These are phyloP conservation scores for Sitodiplosis mosellana DNA, from an alignment of 1,140 invertebrate genomes.

Conservation along the genomic window DNA sequence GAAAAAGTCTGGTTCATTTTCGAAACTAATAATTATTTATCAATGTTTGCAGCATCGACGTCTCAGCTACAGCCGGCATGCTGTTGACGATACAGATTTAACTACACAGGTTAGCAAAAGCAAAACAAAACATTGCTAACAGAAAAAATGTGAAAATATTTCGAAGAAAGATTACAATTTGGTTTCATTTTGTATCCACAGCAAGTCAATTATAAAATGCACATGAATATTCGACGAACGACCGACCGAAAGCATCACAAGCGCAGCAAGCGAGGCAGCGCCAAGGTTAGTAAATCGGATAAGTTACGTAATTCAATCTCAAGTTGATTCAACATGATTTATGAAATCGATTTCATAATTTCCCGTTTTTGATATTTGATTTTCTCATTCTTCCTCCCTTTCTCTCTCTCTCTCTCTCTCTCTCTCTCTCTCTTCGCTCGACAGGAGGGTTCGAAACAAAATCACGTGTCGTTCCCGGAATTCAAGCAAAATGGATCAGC, in stretches of 20 bases:
- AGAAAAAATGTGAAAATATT: not conserved
- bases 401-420: too few species aligned
- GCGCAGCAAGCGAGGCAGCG: constrained; percentile 52
- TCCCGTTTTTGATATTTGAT: too few species aligned
- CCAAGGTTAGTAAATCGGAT: constrained; percentile 35
- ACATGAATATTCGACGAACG: constrained; percentile 73
- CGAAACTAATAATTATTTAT: too few species aligned
- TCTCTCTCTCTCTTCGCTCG: too few species aligned
- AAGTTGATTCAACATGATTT: constrained; percentile 1
- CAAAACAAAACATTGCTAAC: not conserved
- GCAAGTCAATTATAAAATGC: constrained; percentile 74
- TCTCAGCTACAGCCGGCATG: constrained; percentile 76
- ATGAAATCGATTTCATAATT: too few species aligned
- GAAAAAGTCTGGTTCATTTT: too few species aligned
- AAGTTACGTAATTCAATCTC: not conserved
- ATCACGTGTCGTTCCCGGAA: constrained; percentile 71
- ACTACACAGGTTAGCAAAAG: constrained; percentile 40
- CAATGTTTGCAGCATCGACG: constrained; percentile 53
- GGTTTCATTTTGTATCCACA: constrained; percentile 3
- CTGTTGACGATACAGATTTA: constrained; percentile 72
- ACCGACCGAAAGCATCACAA: constrained; percentile 64
- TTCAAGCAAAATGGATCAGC: constrained; percentile 70
- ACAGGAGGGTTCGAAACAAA: constrained; percentile 42
- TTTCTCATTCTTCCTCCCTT: too few species aligned
- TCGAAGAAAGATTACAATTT: not conserved